Conservation (phyloP, 2,797 vertebrate genomes). For the Propithecus perrieri region DNA sequence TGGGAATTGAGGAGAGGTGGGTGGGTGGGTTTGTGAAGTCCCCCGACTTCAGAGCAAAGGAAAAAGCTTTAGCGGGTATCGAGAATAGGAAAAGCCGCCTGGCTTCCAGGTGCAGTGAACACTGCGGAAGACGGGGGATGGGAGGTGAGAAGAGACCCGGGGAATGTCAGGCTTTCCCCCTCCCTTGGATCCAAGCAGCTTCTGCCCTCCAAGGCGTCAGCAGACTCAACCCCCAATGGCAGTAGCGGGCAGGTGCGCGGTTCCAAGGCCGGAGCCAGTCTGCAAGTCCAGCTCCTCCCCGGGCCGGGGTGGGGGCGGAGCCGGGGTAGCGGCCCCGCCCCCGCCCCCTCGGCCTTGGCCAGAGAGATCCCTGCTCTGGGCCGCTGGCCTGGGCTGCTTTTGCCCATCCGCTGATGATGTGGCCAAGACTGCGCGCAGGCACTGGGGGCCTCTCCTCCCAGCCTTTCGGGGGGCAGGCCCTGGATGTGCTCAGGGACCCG, state of each 20-base stretch:
- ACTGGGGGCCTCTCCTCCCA: not conserved
- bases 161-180: not conserved
- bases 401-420: not conserved
- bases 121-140: not conserved
- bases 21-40: not conserved
- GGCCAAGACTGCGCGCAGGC: not conserved
- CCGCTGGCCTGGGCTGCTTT: not conserved
- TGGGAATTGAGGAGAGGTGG: not conserved
- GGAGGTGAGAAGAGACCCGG: not conserved
- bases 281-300: not conserved
- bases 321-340: too few relatives aligned
- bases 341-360: too few relatives aligned
- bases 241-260: not conserved
- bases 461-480: not conserved
- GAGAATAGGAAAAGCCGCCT: not conserved
- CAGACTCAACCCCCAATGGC: not conserved
- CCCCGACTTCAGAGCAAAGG: not conserved
- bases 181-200: not conserved
- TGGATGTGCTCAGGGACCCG: not conserved
- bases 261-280: accelerated
- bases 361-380: not conserved
- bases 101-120: not conserved
- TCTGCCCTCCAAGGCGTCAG: not conserved
- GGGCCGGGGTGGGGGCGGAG: not conserved
- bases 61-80: not conserved